Evolutionary conservation across 2,888 invertebrate genomes (phyloP).

Genomic region (Acleris cristana): DNA sequence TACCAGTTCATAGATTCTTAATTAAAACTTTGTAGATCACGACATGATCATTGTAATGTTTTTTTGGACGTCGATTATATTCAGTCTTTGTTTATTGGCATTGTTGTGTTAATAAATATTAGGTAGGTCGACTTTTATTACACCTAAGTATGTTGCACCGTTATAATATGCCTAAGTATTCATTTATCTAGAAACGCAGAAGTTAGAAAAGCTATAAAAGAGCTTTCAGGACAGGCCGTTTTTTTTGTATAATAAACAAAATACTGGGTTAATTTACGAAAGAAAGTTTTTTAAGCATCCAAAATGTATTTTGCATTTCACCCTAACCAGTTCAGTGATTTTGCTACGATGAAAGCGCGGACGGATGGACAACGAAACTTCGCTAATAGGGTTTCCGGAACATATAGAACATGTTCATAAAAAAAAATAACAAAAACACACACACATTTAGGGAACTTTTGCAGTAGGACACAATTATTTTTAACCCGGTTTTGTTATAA

Average conservation of each 20-base stretch:
- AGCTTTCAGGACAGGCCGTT: not conserved
- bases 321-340: constrained; percentile 19
- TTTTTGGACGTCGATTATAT: too few species aligned
- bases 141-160: too few species aligned
- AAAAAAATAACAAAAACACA: constrained; percentile 1
- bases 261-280: constrained; percentile 6
- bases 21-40: too few species aligned
- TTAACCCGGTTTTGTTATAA: not conserved
- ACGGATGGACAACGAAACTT: constrained; percentile 27
- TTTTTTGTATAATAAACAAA: not conserved
- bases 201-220: too few species aligned
- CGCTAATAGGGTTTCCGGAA: constrained; percentile 31
- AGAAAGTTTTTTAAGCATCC: constrained; percentile 5
- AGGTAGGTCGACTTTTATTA: too few species aligned
- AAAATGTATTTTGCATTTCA: constrained; percentile 17
- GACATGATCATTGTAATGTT: too few species aligned
- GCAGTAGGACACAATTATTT: not conserved
- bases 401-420: constrained; percentile 13
- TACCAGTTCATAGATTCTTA: too few species aligned
- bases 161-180: too few species aligned
- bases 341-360: constrained; percentile 24
- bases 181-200: too few species aligned
- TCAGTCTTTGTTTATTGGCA: too few species aligned
- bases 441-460: not conserved
- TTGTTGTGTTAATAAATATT: too few species aligned